These are phyloP conservation scores for Nycticebus coucang DNA, from an alignment of 2,113 vertebrate species.

Conservation along the genomic window DNA sequence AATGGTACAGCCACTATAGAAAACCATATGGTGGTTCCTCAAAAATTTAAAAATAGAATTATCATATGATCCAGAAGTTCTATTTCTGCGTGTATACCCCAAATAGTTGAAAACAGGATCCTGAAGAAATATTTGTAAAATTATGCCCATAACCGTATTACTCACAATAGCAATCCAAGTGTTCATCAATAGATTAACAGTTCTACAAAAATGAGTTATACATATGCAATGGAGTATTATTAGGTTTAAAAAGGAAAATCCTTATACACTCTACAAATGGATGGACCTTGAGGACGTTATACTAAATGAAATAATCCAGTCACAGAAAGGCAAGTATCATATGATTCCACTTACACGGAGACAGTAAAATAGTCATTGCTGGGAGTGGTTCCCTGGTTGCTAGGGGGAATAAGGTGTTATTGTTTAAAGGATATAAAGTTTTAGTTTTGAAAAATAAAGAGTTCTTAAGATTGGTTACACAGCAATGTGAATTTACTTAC, in stretches of 20 bases:
- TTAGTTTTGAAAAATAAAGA: neutral
- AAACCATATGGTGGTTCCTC: neutral
- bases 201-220: neutral
- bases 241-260: constrained; percentile 5
- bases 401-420: neutral
- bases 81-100: neutral
- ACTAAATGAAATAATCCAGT: neutral
- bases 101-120: neutral
- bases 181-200: neutral
- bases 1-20: neutral
- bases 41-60: neutral
- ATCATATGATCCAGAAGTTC: neutral
- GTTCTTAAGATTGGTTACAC: neutral
- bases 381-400: neutral
- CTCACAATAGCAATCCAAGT: neutral
- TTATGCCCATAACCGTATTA: neutral
- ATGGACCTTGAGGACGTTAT: neutral
- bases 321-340: neutral
- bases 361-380: neutral
- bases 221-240: neutral
- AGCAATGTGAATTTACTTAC: neutral
- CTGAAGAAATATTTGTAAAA: neutral
- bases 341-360: neutral
- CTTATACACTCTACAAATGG: neutral
- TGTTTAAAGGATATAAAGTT: neutral